Evolutionary conservation across 2,888 invertebrate species (phyloP).

Genomic region (Hylaea fasciaria): DNA sequence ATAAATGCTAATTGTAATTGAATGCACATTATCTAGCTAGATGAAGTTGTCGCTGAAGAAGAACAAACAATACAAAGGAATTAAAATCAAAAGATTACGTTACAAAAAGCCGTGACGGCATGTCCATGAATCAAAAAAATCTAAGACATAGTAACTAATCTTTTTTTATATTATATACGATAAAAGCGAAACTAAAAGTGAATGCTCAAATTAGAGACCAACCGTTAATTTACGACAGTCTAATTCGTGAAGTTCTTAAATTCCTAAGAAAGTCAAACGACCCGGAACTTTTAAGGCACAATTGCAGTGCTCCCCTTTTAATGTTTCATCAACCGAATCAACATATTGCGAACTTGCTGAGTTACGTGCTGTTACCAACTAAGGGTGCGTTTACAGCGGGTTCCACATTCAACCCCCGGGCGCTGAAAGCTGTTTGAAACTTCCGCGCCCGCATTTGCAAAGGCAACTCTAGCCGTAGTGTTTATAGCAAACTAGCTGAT

Average conservation of each 20-base stretch:
- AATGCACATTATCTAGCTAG: too few relatives aligned
- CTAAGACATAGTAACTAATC: too few relatives aligned
- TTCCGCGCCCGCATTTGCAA: not conserved
- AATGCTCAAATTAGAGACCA: too few relatives aligned
- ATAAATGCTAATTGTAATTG: not conserved
- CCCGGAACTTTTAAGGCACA: conserved; percentile 14
- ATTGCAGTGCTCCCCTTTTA: conserved; percentile 28
- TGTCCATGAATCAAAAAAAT: too few relatives aligned
- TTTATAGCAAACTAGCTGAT: too few relatives aligned
- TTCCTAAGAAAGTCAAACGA: conserved; percentile 13
- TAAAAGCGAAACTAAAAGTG: too few relatives aligned
- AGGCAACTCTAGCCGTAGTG: not conserved
- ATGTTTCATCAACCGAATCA: conserved; percentile 48
- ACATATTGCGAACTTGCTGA: conserved; percentile 63
- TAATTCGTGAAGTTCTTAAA: conserved; percentile 17
- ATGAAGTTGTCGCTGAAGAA: too few relatives aligned
- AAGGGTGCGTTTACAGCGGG: conserved; percentile 8
- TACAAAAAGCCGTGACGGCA: too few relatives aligned
- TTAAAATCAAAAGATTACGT: too few relatives aligned
- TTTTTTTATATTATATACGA: not conserved
- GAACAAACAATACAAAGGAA: too few relatives aligned
- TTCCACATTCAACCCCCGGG: not conserved
- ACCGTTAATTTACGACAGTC: not conserved
- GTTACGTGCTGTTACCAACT: conserved; percentile 60
- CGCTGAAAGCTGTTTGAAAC: not conserved